Base-by-base conservation (phyloP, 1,140 invertebrate species). In the Drosophila kohkoa region DNA sequence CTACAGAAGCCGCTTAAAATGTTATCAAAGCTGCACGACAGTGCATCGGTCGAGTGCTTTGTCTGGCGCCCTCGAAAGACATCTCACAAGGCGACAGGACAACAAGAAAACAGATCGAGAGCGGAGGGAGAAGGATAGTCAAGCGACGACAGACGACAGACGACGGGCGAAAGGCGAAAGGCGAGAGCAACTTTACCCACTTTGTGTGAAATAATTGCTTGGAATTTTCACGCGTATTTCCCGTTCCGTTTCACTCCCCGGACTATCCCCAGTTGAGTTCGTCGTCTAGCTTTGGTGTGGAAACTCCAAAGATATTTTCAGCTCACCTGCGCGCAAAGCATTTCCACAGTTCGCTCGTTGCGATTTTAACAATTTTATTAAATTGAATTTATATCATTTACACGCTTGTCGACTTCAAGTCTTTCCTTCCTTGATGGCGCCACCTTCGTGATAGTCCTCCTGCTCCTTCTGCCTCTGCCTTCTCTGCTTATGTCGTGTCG, bases 281-380 rank as follows among this genome's bases (percentile, higher is more conserved):
- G 41, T 28, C 58, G 65, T 62, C 62, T 46, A 72, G 72, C 64
- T 69, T 59, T 58, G 35, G 35, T 32, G 10, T 3, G 67, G 74
- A 81, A 79, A 87, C 80, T 85, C 75, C 82, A 68, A 54, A 81
- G 82, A 77, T 90, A 90, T 81, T 91, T 91, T 83, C 80, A 90
- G 89, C 90, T 91, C 82, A 91, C 90, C 90, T 91, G 90, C 57
- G 82, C 86, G 75, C 82, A 83, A 91, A 82, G 82, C 73, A 91
- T 91, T 89, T 75, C 65, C 83, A 83, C 80, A 88, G 80, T 76
- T 89, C 70, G 77, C 87, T 75, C 81, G 79, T 71, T 90, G 81
- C 89, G 86, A 91, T 91, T 91, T 91, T 91, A 91, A 91, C 90
- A 91, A 91, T 91, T 91, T 91, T 91, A 91, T 91, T 91, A 91